Percentiles rank a stretch among this genome's conserved stretches.
Evolutionary conservation across 2,113 vertebrate genomes (phyloP).

Genomic region (Struthio camelus): DNA sequence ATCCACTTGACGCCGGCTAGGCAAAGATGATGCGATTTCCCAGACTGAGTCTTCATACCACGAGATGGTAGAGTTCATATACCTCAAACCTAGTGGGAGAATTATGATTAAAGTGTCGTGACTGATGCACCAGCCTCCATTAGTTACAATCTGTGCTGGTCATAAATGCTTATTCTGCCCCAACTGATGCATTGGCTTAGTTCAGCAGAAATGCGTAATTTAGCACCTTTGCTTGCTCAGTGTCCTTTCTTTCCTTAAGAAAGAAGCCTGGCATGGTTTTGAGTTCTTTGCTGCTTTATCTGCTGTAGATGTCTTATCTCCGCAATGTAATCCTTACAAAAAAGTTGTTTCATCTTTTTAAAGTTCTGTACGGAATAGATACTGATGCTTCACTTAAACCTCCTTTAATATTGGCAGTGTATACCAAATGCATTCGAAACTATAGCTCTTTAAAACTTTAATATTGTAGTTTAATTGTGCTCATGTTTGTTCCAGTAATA

Average conservation of each 20-base stretch:
- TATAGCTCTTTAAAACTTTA: not conserved
- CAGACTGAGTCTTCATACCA: not conserved
- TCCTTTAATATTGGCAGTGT: not conserved
- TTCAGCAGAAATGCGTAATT: not conserved
- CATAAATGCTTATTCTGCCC: not conserved
- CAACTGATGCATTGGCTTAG: not conserved
- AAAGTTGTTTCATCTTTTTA: not conserved
- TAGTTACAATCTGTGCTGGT: not conserved
- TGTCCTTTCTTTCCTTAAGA: constrained; percentile 17
- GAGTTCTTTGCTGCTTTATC: not conserved
- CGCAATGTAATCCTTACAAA: not conserved
- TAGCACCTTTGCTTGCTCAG: not conserved
- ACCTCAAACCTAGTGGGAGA: not conserved
- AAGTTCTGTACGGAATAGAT: not conserved
- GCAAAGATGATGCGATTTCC: not conserved
- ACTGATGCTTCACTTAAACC: not conserved
- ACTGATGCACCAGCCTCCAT: not conserved
- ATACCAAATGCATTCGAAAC: not conserved
- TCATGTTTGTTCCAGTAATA: constrained; percentile 31
- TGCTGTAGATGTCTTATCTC: not conserved
- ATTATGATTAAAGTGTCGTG: fast-evolving
- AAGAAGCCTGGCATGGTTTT: not conserved
- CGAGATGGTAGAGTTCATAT: not conserved
- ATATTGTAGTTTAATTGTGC: not conserved
- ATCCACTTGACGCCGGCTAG: fast-evolving